Conservation (phyloP, 23 tunicate genomes). For the Ascidia mentula region DNA sequence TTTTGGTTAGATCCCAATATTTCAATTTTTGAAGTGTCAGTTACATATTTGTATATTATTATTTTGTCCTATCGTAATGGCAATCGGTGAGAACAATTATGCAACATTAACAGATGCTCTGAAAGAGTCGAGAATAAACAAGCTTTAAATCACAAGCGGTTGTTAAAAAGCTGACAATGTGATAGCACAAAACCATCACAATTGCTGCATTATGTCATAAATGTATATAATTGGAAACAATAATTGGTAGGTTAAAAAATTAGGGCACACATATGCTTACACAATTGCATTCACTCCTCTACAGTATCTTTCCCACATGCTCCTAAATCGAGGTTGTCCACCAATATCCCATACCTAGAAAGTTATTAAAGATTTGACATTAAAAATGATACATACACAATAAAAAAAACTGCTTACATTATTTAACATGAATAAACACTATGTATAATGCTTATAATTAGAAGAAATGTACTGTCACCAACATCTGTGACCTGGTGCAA, state of each 20-base stretch:
- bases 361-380: too few species aligned
- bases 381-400: neutral
- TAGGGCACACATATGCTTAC: constrained; percentile 32
- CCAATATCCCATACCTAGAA: constrained; percentile 97
- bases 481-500: neutral
- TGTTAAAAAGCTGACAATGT: too few species aligned
- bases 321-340: constrained; percentile 97
- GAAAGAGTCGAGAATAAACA: neutral
- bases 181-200: too few species aligned
- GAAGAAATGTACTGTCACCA: neutral
- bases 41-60: neutral
- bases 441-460: neutral
- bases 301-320: constrained; percentile 99
- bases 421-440: neutral
- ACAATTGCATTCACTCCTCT: constrained; percentile 99
- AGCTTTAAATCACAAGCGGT: too few species aligned
- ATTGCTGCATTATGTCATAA: neutral
- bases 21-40: neutral
- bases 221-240: neutral
- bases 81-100: neutral
- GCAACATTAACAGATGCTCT: neutral
- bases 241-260: neutral
- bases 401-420: neutral
- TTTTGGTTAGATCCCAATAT: too few species aligned
- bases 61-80: neutral